phyloP scores from a whole-genome alignment of 2,113 vertebrate genomes.

The Chaetops frenatus region DNA sequence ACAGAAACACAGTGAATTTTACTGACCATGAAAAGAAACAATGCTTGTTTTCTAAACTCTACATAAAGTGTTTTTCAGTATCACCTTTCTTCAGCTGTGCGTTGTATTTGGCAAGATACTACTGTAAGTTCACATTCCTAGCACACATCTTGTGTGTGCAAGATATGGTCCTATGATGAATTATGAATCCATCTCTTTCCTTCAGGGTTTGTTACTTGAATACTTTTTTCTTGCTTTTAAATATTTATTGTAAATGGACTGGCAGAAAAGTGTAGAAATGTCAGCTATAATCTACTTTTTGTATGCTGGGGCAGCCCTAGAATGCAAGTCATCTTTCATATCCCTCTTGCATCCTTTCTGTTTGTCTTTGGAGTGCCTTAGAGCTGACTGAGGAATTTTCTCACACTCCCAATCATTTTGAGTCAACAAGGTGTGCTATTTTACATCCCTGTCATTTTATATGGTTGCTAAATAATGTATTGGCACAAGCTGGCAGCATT shows the following conservation, averaged over 20 bases:
- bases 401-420: neutral
- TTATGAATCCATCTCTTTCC: conserved; percentile 30
- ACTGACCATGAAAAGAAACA: neutral
- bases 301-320: neutral
- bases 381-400: neutral
- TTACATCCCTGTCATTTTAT: neutral
- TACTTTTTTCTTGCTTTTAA: neutral
- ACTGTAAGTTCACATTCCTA: conserved; percentile 1
- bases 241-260: conserved; percentile 28
- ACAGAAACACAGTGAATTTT: neutral
- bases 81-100: neutral
- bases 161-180: neutral
- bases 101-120: neutral
- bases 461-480: neutral
- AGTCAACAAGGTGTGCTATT: neutral
- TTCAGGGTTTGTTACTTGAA: neutral
- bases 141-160: neutral
- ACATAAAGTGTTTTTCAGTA: neutral
- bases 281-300: neutral
- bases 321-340: neutral
- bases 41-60: neutral
- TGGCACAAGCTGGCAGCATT: neutral
- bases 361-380: neutral
- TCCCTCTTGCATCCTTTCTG: neutral
- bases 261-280: neutral